Conservation (phyloP, 2,797 vertebrate genomes). For the Myotis daubentonii region DNA sequence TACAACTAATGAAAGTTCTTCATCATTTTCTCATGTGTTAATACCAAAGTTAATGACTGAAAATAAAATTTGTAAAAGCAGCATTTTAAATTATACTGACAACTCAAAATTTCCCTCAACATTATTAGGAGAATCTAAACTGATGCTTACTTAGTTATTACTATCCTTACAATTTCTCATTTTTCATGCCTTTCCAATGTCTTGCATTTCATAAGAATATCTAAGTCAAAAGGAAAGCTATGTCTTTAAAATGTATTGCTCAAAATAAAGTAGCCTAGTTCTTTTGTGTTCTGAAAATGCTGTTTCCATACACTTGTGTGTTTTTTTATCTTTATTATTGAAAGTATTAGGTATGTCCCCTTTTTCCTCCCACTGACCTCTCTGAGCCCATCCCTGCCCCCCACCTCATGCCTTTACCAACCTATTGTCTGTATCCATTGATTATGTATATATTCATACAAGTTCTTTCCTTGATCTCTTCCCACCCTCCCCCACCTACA, state of each 20-base stretch:
- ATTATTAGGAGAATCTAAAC: slow-evolving; percentile 7
- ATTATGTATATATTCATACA: too few species aligned
- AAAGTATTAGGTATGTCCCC: too few species aligned
- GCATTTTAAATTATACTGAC: slow-evolving; percentile 3
- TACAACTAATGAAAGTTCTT: slow-evolving; percentile 46
- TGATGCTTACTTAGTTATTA: slow-evolving; percentile 22
- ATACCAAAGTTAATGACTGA: slow-evolving; percentile 20
- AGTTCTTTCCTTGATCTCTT: too few species aligned
- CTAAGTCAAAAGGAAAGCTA: slow-evolving; percentile 10
- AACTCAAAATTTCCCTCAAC: background rate
- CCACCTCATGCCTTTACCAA: too few species aligned
- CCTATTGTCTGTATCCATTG: too few species aligned
- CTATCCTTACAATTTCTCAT: background rate
- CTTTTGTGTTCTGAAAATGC: slow-evolving; percentile 23
- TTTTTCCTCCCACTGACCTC: too few species aligned
- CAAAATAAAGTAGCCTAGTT: background rate
- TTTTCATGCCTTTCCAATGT: background rate
- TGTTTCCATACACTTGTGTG: background rate
- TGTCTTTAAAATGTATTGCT: background rate
- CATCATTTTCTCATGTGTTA: slow-evolving; percentile 46
- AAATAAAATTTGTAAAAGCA: slow-evolving; percentile 47
- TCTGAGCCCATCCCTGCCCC: too few species aligned
- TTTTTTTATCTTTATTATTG: too few species aligned
- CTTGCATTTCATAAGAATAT: slow-evolving; percentile 15
- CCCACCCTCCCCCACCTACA: too few species aligned